Percentiles rank a stretch among this genome's conserved stretches.
Conservation (phyloP, 2,888 invertebrate species). For the Bibio marci region DNA sequence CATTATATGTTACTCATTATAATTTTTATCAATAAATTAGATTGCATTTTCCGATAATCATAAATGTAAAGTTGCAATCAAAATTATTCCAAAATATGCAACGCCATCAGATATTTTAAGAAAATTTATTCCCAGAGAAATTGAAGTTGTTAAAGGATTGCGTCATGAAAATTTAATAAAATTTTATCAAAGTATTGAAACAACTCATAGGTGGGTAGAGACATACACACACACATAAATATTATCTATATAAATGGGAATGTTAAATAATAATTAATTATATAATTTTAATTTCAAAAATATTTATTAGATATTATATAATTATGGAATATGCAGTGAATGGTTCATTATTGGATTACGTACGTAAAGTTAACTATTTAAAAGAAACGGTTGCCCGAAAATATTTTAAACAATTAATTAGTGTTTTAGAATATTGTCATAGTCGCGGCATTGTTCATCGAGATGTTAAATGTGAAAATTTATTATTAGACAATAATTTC, state of each 20-base stretch:
- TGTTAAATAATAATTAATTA: not conserved
- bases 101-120: conserved; percentile 65
- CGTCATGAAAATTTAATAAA: conserved; percentile 63
- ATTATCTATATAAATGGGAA: too few relatives aligned
- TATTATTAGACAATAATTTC: conserved; percentile 50
- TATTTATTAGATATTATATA: conserved; percentile 48
- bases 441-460: conserved; percentile 57
- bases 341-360: conserved; percentile 60
- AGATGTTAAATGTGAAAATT: conserved; percentile 71
- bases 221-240: conserved; percentile 1
- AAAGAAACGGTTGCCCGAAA: conserved; percentile 48
- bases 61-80: conserved; percentile 57
- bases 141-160: conserved; percentile 65
- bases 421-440: conserved; percentile 63
- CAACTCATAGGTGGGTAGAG: conserved; percentile 56
- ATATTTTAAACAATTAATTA: conserved; percentile 56
- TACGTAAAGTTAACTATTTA: conserved; percentile 52
- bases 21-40: conserved; percentile 21
- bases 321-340: conserved; percentile 73
- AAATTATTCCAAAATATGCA: conserved; percentile 68
- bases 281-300: not conserved
- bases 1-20: not conserved
- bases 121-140: conserved; percentile 67
- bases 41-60: conserved; percentile 58
- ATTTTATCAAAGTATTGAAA: conserved; percentile 70